Conservation (phyloP, 2,888 invertebrate genomes). For the Zhuqinia jingwanae region DNA sequence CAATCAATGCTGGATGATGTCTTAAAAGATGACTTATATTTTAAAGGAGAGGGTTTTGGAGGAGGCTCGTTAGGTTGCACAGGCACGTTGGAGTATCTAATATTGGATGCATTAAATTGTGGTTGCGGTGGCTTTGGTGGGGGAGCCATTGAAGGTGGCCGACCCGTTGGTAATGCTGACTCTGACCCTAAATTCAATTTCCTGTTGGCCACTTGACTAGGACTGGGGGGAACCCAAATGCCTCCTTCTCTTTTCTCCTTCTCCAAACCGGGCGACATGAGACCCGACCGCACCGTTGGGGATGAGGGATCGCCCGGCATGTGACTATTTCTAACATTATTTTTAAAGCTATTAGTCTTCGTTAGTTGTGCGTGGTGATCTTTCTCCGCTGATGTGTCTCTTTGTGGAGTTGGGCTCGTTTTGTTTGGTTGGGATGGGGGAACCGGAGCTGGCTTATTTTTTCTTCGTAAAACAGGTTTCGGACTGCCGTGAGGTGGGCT, state of each 20-base stretch:
- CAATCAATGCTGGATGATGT: slow-evolving; percentile 61
- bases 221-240: slow-evolving; percentile 77
- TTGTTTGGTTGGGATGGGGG: slow-evolving; percentile 75
- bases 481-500: slow-evolving; percentile 88
- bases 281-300: slow-evolving; percentile 1
- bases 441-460: slow-evolving; percentile 86
- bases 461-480: slow-evolving; percentile 86
- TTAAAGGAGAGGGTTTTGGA: slow-evolving; percentile 71
- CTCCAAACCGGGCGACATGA: slow-evolving; percentile 22
- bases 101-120: slow-evolving; percentile 57
- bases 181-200: slow-evolving; percentile 41
- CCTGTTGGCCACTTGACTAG: slow-evolving; percentile 72
- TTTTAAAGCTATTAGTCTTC: slow-evolving; percentile 59
- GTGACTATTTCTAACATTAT: slow-evolving; percentile 59
- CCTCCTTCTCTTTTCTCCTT: slow-evolving; percentile 75
- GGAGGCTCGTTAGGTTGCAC: slow-evolving; percentile 63
- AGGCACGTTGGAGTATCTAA: slow-evolving; percentile 43
- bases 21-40: slow-evolving; percentile 77
- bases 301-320: neutral
- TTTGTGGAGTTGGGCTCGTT: slow-evolving; percentile 54
- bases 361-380: slow-evolving; percentile 50
- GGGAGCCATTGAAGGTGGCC: slow-evolving; percentile 56
- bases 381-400: slow-evolving; percentile 49
- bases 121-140: slow-evolving; percentile 76
- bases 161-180: neutral